Evolutionary conservation across 2,113 vertebrate genomes (phyloP), one percentile per base, ranked within the genome.

Genomic region (Columbina picui): DNA sequence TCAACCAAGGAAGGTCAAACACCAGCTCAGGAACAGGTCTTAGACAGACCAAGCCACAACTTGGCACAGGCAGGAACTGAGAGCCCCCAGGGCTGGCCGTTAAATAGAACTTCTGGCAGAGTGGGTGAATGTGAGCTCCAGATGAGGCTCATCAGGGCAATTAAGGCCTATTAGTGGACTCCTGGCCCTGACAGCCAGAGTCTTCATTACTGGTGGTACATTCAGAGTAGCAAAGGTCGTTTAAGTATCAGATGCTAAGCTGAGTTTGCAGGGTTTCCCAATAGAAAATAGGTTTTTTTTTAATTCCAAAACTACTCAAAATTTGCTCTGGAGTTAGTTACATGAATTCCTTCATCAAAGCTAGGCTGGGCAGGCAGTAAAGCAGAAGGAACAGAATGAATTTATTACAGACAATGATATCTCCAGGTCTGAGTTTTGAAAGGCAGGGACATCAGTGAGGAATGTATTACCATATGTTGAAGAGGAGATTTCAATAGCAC

Each of bases 381-480:
- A 88, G 85, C 79, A 74, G 93, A 92, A 94, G 68, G 83, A 88
- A 90, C 88, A 86, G 68, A 89, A 90, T 92, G 92, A 93, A 93
- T 73, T 95, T 94, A 64, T 49, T 84, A 88, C 36, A 91, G 79
- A 81, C 89, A 96, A 88, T 83, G 88, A 90, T 67, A 75, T 92
- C 86, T 88, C 52, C 71, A 86, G 96, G 94, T 88, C 83, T 90
- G 92, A 84, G 76, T 81, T 90, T 85, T 92, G 93, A 90, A 95
- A 93, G 49, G 71, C 92, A 92, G 53, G 47, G 74, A 70, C 79
- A 70, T 84, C 83, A 74, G 65, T 49, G 79, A 94, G 90, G 90
- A 94, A 95, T 56, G 56, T 56, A 88, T 95, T 97, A 92, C 64
- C 92, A 90, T 96, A 93, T 86, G 38, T 80, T 96, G 96, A 90